Evolutionary conservation across 23 tunicate genomes (phyloP).

Genomic region (Botrylloides violaceus): DNA sequence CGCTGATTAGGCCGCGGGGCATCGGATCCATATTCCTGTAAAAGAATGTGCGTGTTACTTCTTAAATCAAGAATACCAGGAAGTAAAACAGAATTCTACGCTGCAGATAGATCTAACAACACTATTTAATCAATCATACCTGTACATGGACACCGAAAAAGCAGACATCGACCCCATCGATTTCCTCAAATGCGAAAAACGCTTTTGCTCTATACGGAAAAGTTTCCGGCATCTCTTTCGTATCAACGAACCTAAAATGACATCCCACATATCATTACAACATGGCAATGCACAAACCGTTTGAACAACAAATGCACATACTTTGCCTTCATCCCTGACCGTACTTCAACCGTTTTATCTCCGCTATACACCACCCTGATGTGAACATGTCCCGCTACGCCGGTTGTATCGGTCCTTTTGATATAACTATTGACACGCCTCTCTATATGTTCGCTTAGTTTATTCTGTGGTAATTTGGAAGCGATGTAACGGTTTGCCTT

Average conservation of each 20-base stretch:
- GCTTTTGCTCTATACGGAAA: conserved; percentile 91
- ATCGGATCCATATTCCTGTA: conserved; percentile 87
- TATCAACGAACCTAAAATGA: conserved; percentile 60
- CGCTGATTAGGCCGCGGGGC: conserved; percentile 84
- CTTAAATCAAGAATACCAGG: no score
- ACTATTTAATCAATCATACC: no score
- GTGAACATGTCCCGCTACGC: conserved; percentile 90
- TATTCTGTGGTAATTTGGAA: conserved; percentile 73
- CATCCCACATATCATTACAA: neutral
- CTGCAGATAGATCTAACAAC: no score
- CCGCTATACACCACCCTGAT: conserved; percentile 84
- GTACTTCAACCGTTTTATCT: conserved; percentile 80
- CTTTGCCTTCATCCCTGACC: conserved; percentile 84
- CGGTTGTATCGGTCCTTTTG: conserved; percentile 61
- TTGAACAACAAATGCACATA: conserved; percentile 8
- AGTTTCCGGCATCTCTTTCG: conserved; percentile 91
- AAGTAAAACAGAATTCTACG: no score
- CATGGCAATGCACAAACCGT: neutral
- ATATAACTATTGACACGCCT: conserved; percentile 66
- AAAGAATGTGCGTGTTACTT: conserved; percentile 4
- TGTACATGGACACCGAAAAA: conserved; percentile 98
- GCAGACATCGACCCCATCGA: conserved; percentile 91
- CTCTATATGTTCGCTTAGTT: conserved; percentile 83
- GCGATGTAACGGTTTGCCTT: conserved; percentile 84
- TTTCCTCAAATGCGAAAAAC: conserved; percentile 91